These are phyloP conservation scores for Melieria crassipennis DNA, from an alignment of 2,888 invertebrate species.

Conservation along the genomic window DNA sequence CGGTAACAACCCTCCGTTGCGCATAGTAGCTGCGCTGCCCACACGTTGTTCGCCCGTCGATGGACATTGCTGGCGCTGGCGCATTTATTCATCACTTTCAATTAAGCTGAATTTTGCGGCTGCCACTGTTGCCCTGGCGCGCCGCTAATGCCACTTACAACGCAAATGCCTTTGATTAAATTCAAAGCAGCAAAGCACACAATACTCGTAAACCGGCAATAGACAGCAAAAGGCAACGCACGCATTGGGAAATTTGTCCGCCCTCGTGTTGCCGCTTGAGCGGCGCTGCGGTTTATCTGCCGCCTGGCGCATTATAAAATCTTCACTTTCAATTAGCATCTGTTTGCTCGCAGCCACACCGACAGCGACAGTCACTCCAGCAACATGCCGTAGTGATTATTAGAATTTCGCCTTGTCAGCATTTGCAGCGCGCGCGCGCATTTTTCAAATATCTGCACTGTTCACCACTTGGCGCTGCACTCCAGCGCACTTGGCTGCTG, in stretches of 20 bases:
- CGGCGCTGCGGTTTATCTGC: slow-evolving; percentile 9
- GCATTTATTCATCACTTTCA: slow-evolving; percentile 54
- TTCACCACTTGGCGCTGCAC: background rate
- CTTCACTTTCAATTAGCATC: slow-evolving; percentile 28
- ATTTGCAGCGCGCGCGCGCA: background rate
- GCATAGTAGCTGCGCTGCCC: background rate
- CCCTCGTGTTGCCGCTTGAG: background rate
- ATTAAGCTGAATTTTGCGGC: slow-evolving; percentile 46
- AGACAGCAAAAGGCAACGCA: background rate
- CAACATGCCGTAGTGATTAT: slow-evolving; percentile 12
- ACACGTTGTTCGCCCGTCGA: slow-evolving; percentile 1
- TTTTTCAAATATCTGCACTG: background rate
- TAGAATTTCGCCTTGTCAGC: background rate
- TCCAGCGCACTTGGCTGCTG: background rate
- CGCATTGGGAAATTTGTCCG: background rate
- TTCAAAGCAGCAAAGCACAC: slow-evolving; percentile 10
- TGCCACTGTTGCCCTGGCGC: slow-evolving; percentile 2
- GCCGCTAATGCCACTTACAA: slow-evolving; percentile 20
- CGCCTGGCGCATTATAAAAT: slow-evolving; percentile 21
- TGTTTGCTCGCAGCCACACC: background rate
- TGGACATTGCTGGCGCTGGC: slow-evolving; percentile 3
- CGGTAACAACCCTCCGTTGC: background rate
- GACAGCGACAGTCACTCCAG: background rate
- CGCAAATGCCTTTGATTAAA: slow-evolving; percentile 14
- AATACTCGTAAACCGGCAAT: background rate